phyloP scores from a whole-genome alignment of 2,888 invertebrate species.

The Acrocera orbiculus region DNA sequence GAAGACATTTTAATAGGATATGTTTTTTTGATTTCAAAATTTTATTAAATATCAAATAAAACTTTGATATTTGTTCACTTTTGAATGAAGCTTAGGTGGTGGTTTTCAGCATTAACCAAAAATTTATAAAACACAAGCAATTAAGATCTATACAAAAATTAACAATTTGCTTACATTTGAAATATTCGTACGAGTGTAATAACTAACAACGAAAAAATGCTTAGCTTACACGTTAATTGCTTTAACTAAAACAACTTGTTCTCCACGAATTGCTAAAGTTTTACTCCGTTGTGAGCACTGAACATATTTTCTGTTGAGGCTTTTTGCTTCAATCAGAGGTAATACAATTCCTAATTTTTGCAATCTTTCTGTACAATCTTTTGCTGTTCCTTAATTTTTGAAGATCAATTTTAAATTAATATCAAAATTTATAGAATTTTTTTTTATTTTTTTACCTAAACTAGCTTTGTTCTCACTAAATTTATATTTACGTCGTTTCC shows the following conservation, averaged over 20 bases:
- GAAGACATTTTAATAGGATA: too few species aligned
- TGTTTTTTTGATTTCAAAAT: too few species aligned
- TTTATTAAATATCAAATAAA: too few species aligned
- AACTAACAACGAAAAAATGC: too few species aligned
- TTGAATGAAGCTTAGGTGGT: too few species aligned
- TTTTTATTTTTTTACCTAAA: constrained; percentile 1
- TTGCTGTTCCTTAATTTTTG: constrained; percentile 29
- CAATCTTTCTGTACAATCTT: constrained; percentile 30
- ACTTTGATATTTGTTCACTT: too few species aligned
- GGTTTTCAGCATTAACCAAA: too few species aligned
- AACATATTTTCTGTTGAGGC: constrained; percentile 42
- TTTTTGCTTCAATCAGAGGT: constrained; percentile 38
- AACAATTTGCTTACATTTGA: too few species aligned
- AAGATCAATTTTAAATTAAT: too few species aligned
- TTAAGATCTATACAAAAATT: too few species aligned
- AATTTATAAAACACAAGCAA: too few species aligned
- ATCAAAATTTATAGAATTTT: not conserved
- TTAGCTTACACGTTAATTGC: not conserved
- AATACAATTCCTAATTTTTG: constrained; percentile 33
- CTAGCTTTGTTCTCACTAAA: constrained; percentile 20
- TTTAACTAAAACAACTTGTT: constrained; percentile 48
- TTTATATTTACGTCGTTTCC: constrained; percentile 41
- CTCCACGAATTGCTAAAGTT: constrained; percentile 57
- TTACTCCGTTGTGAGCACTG: constrained; percentile 48
- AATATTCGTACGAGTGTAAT: too few species aligned